Evolutionary conservation across 2,797 vertebrate species (phyloP).

Genomic region (Cyclura pinguis): DNA sequence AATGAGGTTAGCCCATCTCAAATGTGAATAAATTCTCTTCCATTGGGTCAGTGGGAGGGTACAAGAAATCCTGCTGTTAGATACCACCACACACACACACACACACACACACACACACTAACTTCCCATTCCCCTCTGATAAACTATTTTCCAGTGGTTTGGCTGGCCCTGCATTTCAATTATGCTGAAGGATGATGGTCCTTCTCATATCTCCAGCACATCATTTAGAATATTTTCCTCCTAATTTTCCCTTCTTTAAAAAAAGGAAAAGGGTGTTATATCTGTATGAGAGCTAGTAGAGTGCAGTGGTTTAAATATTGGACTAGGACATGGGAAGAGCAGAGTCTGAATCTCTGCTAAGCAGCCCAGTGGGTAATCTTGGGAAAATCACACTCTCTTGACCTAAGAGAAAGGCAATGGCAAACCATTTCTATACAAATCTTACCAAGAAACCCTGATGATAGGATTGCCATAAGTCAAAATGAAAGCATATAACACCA

Average conservation of each 20-base stretch:
- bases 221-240: not conserved
- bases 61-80: slow-evolving; percentile 1
- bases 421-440: too few relatives aligned
- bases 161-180: fast-evolving
- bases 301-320: too few relatives aligned
- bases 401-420: too few relatives aligned
- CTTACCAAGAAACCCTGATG: too few relatives aligned
- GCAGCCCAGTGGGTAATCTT: too few relatives aligned
- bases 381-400: too few relatives aligned
- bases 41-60: slow-evolving; percentile 7
- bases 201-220: not conserved
- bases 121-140: not conserved
- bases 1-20: slow-evolving; percentile 32
- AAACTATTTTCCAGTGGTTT: fast-evolving
- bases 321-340: too few relatives aligned
- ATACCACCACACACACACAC: not conserved
- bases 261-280: not conserved
- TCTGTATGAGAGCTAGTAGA: not conserved
- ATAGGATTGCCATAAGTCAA: too few relatives aligned
- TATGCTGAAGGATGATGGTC: fast-evolving
- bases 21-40: slow-evolving; percentile 37
- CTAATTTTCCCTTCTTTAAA: not conserved
- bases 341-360: too few relatives aligned
- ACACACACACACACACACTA: not conserved
- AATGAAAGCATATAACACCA: too few relatives aligned